These are phyloP conservation scores for Oscheius sp. DNA, from an alignment of 2,888 invertebrate species.

Conservation along the genomic window DNA sequence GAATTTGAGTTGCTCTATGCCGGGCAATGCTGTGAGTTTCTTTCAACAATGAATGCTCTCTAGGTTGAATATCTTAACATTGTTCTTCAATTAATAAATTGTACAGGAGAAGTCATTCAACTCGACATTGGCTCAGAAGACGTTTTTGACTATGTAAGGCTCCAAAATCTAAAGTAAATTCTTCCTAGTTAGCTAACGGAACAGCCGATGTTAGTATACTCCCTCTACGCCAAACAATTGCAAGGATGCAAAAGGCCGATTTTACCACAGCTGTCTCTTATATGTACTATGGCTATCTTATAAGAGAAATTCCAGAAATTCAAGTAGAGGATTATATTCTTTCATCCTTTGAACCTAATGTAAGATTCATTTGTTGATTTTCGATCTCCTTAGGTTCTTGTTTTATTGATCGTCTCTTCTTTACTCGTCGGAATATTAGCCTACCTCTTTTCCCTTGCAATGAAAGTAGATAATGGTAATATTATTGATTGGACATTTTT, in stretches of 20 bases:
- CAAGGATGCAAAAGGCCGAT: slow-evolving; percentile 40
- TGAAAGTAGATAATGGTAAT: slow-evolving; percentile 8
- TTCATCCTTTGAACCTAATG: slow-evolving; percentile 36
- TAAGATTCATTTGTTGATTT: slow-evolving; percentile 6
- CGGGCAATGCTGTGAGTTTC: slow-evolving; percentile 36
- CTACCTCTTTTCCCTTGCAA: slow-evolving; percentile 28
- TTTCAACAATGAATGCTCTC: neutral
- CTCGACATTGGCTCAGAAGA: slow-evolving; percentile 42
- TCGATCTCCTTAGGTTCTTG: slow-evolving; percentile 30
- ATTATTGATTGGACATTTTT: slow-evolving; percentile 11
- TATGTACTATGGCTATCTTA: slow-evolving; percentile 46
- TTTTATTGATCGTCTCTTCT: slow-evolving; percentile 30
- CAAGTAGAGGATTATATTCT: slow-evolving; percentile 47
- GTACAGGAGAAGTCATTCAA: slow-evolving; percentile 40
- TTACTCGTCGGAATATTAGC: slow-evolving; percentile 34
- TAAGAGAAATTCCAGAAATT: slow-evolving; percentile 42
- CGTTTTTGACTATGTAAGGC: slow-evolving; percentile 20
- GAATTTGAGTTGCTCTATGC: slow-evolving; percentile 41
- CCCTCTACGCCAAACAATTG: slow-evolving; percentile 38
- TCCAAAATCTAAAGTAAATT: neutral
- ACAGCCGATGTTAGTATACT: slow-evolving; percentile 41
- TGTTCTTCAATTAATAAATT: slow-evolving; percentile 43
- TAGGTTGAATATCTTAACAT: slow-evolving; percentile 44
- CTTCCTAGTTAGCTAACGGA: slow-evolving; percentile 25
- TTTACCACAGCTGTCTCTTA: slow-evolving; percentile 45